These are phyloP conservation scores for Harmothoe impar DNA, from an alignment of 2,888 invertebrate genomes.

Conservation along the genomic window DNA sequence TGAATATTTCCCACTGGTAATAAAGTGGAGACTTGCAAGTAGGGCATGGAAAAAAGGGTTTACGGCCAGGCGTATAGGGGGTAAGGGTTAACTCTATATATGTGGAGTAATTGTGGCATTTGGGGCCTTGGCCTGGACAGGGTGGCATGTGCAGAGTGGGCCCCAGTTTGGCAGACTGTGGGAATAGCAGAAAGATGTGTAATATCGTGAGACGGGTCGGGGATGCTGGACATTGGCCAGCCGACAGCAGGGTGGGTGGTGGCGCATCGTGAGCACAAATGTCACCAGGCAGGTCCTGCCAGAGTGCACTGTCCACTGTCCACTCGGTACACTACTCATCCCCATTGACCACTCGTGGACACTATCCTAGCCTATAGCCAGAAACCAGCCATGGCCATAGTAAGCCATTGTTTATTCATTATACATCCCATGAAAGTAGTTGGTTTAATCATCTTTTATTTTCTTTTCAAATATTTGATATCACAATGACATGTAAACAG, in stretches of 20 bases:
- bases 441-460: no score
- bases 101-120: slow-evolving; percentile 58
- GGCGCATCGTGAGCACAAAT: not conserved
- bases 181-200: slow-evolving; percentile 52
- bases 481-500: no score
- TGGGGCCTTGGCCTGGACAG: slow-evolving; percentile 45
- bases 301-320: not conserved
- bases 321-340: not conserved
- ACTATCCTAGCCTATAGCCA: no score
- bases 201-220: slow-evolving; percentile 55
- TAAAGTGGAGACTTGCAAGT: not conserved
- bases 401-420: not conserved
- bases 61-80: not conserved
- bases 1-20: not conserved
- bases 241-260: not conserved
- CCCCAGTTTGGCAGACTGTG: slow-evolving; percentile 44
- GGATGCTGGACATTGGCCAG: slow-evolving; percentile 49
- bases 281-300: not conserved
- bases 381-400: not conserved
- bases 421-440: not conserved
- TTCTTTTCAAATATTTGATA: no score
- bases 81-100: slow-evolving; percentile 53
- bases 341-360: not conserved
- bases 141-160: slow-evolving; percentile 27
- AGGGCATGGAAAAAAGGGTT: slow-evolving; percentile 38